Base-by-base conservation (phyloP, 1,140 invertebrate species). In the Chironomus striatipennis region DNA sequence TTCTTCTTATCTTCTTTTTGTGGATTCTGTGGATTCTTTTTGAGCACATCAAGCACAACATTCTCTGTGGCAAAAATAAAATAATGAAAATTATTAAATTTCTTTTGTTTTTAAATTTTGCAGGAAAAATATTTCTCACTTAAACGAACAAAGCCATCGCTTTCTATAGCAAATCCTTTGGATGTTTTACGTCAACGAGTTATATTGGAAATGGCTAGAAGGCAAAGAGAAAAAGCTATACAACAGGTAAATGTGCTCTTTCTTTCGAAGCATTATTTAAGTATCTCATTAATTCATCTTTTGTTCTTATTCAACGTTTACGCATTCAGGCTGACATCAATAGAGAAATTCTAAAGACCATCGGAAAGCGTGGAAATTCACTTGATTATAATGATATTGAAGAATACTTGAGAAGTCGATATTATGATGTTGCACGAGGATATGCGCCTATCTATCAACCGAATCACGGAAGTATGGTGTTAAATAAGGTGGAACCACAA, bases 101-200 rank as follows among this genome's bases (percentile, higher is more conserved):
- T 20, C 18, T 70, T 21, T 8, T 70, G 9, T 70, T 7, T 70
- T n/a, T n/a, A n/a, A 18, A 20, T 76, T 73, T 1, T 67, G n/a
- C n/a, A 80, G 79, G 77, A 79, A 74, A 78, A 78, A 72, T 79
- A 76, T 73, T 76, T 77, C n/a, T 74, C 77, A 67, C 76, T 75
- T 75, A 87, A 87, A 78, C 85, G 86, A 76, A 86, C 86, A 81
- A 86, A 86, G 80, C 89, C 88, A 42, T 91, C 90, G 65, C 84
- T 93, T 64, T 92, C 90, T 70, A 91, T 93, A 80, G 90, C 90
- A 77, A 91, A 90, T 83, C 90, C 91, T 8, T 85, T 92, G 85
- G 90, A 92, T 80, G 90, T 92, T 43, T 85, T 93, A 2, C 87
- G 91, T 73, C 89, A 91, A 80, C 84, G 90, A 77, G 21, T 74